phyloP scores from a whole-genome alignment of 1,140 invertebrate genomes.

The Capitella teleta region DNA sequence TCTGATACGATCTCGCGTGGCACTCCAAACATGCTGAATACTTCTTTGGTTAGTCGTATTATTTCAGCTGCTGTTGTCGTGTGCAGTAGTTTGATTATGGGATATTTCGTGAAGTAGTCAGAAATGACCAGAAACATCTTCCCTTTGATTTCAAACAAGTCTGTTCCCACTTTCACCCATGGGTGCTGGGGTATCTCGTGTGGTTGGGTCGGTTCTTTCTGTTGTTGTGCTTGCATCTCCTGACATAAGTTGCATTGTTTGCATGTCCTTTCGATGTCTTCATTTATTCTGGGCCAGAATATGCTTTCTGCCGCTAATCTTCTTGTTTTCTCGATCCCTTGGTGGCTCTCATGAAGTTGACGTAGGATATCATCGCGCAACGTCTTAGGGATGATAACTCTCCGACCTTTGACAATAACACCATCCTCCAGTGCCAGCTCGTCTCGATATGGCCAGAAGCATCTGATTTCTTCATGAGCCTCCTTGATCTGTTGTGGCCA shows the following conservation, averaged over 20 bases:
- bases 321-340: conserved; percentile 1
- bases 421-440: background rate
- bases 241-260: background rate
- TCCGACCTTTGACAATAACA: conserved; percentile 6
- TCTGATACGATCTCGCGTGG: background rate
- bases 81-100: background rate
- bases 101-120: conserved; percentile 8
- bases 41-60: background rate
- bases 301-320: background rate
- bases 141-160: background rate
- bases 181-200: background rate
- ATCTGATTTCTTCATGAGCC: too few species aligned
- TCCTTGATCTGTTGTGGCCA: too few species aligned
- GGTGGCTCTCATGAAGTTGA: conserved; percentile 1
- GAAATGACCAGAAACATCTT: background rate
- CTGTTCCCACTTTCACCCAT: background rate
- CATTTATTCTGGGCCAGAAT: background rate
- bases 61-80: background rate
- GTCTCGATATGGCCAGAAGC: too few species aligned
- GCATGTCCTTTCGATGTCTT: background rate
- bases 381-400: conserved; percentile 1
- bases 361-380: background rate
- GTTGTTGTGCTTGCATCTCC: background rate
- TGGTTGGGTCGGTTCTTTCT: background rate
- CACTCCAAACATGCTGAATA: conserved; percentile 4